phyloP scores from a whole-genome alignment of 2,797 vertebrate genomes.

The Ambastaia sidthimunki region DNA sequence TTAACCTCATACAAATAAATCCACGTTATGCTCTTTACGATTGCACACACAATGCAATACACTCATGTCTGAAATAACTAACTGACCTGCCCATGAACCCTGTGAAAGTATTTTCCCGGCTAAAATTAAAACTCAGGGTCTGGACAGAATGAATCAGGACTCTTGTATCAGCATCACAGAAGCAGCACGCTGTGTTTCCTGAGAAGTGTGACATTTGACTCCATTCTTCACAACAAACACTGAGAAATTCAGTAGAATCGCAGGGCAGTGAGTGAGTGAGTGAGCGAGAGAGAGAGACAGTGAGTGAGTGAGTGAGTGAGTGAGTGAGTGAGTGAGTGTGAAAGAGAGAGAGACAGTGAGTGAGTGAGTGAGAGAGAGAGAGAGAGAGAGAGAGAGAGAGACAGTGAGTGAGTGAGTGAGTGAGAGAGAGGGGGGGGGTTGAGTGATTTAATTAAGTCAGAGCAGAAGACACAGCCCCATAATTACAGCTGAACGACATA shows the following conservation, averaged over 20 bases:
- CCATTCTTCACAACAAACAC: background rate
- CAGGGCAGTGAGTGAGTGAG: too few relatives aligned
- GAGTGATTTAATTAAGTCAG: conserved; percentile 58
- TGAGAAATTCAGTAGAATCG: background rate
- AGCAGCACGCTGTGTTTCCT: background rate
- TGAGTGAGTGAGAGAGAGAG: background rate
- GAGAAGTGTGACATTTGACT: background rate
- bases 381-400: background rate
- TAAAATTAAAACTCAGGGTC: background rate
- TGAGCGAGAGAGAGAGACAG: too few relatives aligned
- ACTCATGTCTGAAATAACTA: background rate
- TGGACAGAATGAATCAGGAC: background rate
- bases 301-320: too few relatives aligned
- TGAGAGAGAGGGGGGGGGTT: background rate
- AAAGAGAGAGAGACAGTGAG: too few relatives aligned
- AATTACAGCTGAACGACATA: conserved; percentile 51
- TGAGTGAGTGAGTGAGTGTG: too few relatives aligned
- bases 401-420: background rate
- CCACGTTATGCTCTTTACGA: conserved; percentile 2
- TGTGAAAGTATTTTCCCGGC: background rate
- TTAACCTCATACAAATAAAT: conserved; percentile 2
- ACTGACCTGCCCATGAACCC: conserved; percentile 22
- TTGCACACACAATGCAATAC: background rate
- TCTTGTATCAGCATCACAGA: background rate
- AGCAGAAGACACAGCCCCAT: conserved; percentile 47